Conservation (phyloP, 2,888 invertebrate species). For the Allacma fusca region DNA sequence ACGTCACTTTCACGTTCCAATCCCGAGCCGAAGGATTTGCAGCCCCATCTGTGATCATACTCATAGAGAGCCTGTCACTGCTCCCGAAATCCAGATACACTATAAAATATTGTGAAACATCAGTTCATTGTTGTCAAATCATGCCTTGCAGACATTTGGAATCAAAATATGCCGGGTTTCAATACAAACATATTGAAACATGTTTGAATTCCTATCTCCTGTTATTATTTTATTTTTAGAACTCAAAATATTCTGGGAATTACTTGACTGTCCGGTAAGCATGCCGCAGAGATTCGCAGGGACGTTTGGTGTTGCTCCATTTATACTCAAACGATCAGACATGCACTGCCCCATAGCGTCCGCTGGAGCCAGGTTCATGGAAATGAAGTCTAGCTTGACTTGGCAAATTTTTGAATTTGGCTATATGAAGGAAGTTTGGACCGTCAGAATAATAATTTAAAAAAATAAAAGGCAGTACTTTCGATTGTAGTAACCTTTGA, state of each 20-base stretch:
- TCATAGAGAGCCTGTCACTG: constrained; percentile 56
- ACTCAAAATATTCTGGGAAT: constrained; percentile 7
- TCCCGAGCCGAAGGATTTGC: constrained; percentile 35
- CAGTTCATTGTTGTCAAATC: neutral
- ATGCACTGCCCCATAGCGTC: constrained; percentile 54
- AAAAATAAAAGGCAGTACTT: neutral
- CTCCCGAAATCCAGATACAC: constrained; percentile 59
- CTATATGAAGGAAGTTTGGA: constrained; percentile 28
- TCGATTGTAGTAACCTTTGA: constrained; percentile 53
- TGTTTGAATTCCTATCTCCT: too few species aligned
- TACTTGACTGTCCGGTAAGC: constrained; percentile 58
- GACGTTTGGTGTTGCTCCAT: constrained; percentile 52
- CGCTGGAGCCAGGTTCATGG: constrained; percentile 49
- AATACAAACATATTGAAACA: too few species aligned
- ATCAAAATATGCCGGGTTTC: too few species aligned
- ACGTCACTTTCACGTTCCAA: constrained; percentile 56
- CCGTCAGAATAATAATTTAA: neutral
- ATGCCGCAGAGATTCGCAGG: constrained; percentile 57
- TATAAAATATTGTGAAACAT: too few species aligned
- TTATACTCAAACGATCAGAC: constrained; percentile 54
- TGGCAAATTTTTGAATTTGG: constrained; percentile 56
- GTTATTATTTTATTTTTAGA: too few species aligned
- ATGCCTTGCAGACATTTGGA: too few species aligned
- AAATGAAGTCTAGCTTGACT: constrained; percentile 53
- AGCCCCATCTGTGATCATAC: constrained; percentile 57